Conservation (phyloP, 1,140 invertebrate genomes). For the Drosophila athabasca region DNA sequence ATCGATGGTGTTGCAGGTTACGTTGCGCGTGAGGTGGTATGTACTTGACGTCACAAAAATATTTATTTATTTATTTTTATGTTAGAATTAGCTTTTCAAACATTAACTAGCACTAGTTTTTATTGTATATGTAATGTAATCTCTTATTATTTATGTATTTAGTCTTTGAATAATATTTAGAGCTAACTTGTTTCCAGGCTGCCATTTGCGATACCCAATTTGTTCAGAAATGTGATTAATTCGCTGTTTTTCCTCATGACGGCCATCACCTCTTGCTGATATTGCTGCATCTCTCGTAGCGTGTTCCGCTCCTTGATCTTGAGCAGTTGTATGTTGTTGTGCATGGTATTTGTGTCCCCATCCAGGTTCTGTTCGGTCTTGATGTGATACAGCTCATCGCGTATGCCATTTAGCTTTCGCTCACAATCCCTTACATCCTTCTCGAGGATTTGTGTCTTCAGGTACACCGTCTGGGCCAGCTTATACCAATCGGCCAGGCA, state of each 20-base stretch:
- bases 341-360: conserved; percentile 60
- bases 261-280: conserved; percentile 67
- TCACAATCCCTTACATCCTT: conserved; percentile 88
- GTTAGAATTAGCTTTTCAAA: no score
- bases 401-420: conserved; percentile 70
- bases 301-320: conserved; percentile 77
- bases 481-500: conserved; percentile 92
- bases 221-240: conserved; percentile 54
- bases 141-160: no score
- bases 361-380: conserved; percentile 72
- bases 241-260: conserved; percentile 66
- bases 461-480: conserved; percentile 89
- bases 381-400: conserved; percentile 69
- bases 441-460: conserved; percentile 89
- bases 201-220: conserved; percentile 51
- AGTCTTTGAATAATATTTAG: no score
- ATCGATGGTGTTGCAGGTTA: no score
- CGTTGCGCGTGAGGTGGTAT: no score
- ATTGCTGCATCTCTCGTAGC: conserved; percentile 66
- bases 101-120: no score
- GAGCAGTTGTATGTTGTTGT: conserved; percentile 71
- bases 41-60: no score
- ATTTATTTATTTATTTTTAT: no score
- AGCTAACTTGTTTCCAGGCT: conserved; percentile 32
- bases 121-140: no score